Evolutionary conservation across 2,797 vertebrate species (phyloP).

Genomic region (Oreochromis grahami): DNA sequence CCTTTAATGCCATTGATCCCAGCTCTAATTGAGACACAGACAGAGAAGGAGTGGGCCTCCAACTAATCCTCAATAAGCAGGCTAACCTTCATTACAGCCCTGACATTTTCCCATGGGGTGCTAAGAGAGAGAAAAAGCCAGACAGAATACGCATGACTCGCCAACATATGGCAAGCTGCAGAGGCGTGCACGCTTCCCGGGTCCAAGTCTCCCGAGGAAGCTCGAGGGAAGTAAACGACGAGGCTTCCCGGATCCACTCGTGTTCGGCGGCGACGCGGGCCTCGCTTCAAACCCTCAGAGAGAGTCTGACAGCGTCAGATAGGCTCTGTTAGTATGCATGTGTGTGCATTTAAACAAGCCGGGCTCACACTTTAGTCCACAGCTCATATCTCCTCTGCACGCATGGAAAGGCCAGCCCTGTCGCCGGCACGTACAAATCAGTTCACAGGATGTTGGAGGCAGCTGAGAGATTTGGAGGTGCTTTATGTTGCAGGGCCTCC

Average conservation of each 20-base stretch:
- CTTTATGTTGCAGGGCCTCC: neutral
- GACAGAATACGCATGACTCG: constrained; percentile 27
- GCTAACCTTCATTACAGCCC: constrained; percentile 64
- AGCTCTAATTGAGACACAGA: constrained; percentile 56
- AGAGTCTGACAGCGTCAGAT: constrained; percentile 22
- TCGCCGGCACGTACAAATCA: neutral
- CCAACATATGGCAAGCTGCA: constrained; percentile 28
- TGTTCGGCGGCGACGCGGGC: neutral
- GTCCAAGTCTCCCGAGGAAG: constrained; percentile 14
- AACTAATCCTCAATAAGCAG: constrained; percentile 61
- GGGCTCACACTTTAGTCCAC: neutral
- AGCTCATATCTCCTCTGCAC: neutral
- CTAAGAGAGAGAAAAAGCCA: constrained; percentile 26
- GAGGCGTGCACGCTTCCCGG: constrained; percentile 6
- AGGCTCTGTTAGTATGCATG: neutral
- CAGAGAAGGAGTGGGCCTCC: constrained; percentile 37
- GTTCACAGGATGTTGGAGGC: neutral
- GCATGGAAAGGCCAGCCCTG: neutral
- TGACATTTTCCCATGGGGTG: constrained; percentile 57
- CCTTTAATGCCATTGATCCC: constrained; percentile 49
- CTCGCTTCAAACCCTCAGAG: constrained; percentile 2
- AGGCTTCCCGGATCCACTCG: neutral
- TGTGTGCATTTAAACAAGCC: neutral
- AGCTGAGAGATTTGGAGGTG: neutral
- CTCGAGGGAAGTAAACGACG: neutral